A percentile compares a stretch with the other conserved stretches of the same genome.
Conservation (phyloP, 1,140 invertebrate species). For the Drosophila quadrilineata region DNA sequence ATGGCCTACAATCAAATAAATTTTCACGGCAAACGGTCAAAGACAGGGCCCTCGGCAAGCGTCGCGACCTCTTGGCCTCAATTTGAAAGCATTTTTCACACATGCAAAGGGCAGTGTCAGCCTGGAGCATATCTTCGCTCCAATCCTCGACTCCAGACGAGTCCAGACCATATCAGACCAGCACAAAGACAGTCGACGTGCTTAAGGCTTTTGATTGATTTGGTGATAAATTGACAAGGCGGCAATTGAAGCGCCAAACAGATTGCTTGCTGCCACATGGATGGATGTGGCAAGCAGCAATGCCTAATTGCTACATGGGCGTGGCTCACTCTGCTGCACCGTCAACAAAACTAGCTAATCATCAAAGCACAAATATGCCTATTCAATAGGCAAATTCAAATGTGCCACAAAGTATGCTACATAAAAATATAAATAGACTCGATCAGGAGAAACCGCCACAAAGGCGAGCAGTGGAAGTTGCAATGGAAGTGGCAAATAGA, state of each 20-base stretch:
- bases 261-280: conserved; percentile 65
- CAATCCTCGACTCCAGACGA: background rate
- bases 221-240: conserved; percentile 76
- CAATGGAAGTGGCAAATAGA: background rate
- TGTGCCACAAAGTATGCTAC: conserved; percentile 38
- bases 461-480: background rate
- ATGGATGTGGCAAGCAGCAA: conserved; percentile 31
- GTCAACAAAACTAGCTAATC: conserved; percentile 23
- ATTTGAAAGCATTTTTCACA: conserved; percentile 57
- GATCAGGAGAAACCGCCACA: background rate
- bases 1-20: conserved; percentile 77
- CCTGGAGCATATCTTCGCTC: conserved; percentile 3
- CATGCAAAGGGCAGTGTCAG: conserved; percentile 28
- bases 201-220: conserved; percentile 74
- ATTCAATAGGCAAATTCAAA: background rate
- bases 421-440: conserved; percentile 19
- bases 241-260: conserved; percentile 60
- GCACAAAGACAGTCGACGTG: conserved; percentile 32
- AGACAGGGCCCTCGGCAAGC: conserved; percentile 33
- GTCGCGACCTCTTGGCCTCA: conserved; percentile 44
- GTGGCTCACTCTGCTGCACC: conserved; percentile 18
- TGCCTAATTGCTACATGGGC: conserved; percentile 52
- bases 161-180: conserved; percentile 19
- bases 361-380: background rate
- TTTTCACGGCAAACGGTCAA: conserved; percentile 76